These are phyloP conservation scores for Acronicta leporina DNA, from an alignment of 2,888 invertebrate genomes.

Conservation along the genomic window DNA sequence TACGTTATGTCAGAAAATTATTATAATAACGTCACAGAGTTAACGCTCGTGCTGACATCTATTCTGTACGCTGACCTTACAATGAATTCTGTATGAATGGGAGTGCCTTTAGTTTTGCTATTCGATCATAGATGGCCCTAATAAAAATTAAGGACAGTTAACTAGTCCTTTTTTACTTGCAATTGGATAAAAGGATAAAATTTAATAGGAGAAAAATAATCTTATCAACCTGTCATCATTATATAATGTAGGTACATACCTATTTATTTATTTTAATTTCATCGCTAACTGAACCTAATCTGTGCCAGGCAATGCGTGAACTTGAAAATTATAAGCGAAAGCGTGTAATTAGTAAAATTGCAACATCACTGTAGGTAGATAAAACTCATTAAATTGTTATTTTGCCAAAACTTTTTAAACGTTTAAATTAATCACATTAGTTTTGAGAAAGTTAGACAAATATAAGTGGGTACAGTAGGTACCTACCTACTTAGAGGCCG, in stretches of 20 bases:
- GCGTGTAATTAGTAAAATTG: neutral
- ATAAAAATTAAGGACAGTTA: neutral
- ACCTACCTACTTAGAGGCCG: too few relatives aligned
- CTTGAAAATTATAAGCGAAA: neutral
- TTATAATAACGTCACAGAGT: too few relatives aligned
- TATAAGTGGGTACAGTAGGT: too few relatives aligned
- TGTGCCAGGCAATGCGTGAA: neutral
- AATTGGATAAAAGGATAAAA: too few relatives aligned
- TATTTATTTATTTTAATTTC: too few relatives aligned
- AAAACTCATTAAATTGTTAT: neutral
- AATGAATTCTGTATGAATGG: slow-evolving; percentile 19
- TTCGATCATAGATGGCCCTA: slow-evolving; percentile 25
- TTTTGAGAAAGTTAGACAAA: neutral
- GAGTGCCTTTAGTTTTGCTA: slow-evolving; percentile 20
- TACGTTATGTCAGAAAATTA: too few relatives aligned
- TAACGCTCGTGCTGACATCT: slow-evolving; percentile 27
- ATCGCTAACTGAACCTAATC: too few relatives aligned
- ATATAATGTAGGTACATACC: too few relatives aligned
- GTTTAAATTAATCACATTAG: too few relatives aligned
- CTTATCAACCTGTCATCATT: too few relatives aligned
- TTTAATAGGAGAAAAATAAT: too few relatives aligned
- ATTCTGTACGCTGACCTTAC: neutral
- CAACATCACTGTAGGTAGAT: neutral
- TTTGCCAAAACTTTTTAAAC: neutral
- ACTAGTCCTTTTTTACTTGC: too few relatives aligned